These are phyloP conservation scores for Achatina immaculata DNA, from an alignment of 1,140 invertebrate genomes.

Conservation along the genomic window DNA sequence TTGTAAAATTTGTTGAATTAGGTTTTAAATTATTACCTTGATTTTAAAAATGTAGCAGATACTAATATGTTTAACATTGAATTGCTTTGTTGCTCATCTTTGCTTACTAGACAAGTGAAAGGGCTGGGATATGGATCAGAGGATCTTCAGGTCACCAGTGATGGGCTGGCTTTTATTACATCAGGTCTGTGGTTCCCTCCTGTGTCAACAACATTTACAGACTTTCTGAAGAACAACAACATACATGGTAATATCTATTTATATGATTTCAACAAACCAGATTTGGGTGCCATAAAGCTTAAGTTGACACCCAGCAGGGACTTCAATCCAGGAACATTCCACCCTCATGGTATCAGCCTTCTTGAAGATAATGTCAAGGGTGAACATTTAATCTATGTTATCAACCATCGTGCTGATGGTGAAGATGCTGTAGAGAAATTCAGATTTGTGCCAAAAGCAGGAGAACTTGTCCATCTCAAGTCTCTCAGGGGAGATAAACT, in stretches of 20 bases:
- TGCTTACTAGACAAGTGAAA: not conserved
- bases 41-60: too few relatives aligned
- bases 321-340: constrained; percentile 9
- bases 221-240: constrained; percentile 2
- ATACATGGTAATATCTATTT: not conserved
- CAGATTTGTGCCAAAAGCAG: not conserved
- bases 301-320: constrained; percentile 9
- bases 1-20: too few relatives aligned
- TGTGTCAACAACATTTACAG: not conserved
- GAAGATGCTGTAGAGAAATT: constrained; percentile 15
- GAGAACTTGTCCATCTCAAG: constrained; percentile 1
- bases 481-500: not conserved
- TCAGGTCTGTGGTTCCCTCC: not conserved
- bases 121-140: constrained; percentile 14
- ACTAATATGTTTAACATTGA: too few relatives aligned
- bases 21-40: too few relatives aligned
- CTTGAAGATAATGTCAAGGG: not conserved
- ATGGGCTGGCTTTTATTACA: constrained; percentile 28
- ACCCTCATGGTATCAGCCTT: constrained; percentile 12
- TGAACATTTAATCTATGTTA: constrained; percentile 15
- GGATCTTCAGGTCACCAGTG: constrained; percentile 11
- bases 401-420: not conserved
- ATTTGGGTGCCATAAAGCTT: not conserved
- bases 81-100: not conserved
- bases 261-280: constrained; percentile 19